Evolutionary conservation across 1,140 invertebrate species (phyloP), one percentile per base, ranked within the genome.

Genomic region (Aphidius gifuensis): DNA sequence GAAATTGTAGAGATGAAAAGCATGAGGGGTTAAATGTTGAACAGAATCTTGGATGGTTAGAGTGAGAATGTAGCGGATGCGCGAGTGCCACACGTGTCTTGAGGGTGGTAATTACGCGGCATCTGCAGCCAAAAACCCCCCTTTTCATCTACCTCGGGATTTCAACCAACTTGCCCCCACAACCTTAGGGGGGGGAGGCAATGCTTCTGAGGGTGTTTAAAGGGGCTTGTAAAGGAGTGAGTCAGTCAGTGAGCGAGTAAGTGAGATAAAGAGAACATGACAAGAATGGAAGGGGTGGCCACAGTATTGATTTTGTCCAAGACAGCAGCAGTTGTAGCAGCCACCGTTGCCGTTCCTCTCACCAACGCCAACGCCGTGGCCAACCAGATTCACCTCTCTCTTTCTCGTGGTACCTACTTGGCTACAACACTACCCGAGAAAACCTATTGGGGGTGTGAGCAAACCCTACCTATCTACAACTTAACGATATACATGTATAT

Each of bases 241-340:
- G 39, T 44, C 43, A 32, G 23, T 32, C 2, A 32, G 4, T 32
- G 16, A 16, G 16, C 16, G 16, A 16, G 4, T 32, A 32, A 32
- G 23, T 32, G 23, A 32, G 23, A 32, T 32, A 64, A 62, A 60
- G 50, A 55, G 63, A 61, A 50, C 62, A 40, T 48, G 50, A 47
- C 49, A 58, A 46, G 65, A 64, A 44, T 66, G 66, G 66, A 71
- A 69, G 73, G 74, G 74, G 74, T 78, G 72, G 70, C 77, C 78
- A 76, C 77, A 81, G 79, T 80, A 80, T 81, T 80, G 79, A 80
- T 81, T 80, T 81, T 80, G 79, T 80, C 79, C 79, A 80, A 80
- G 78, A 81, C 79, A 79, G 78, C 74, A 58, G 16, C 23, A 32
- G 23, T 32, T 32, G 23, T 32, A 32, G 65, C 69, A 66, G 72